A percentile compares a stretch with the other conserved stretches of the same genome.
Evolutionary conservation across 1,140 invertebrate species (phyloP).

Genomic region (Platorchestia sp.): DNA sequence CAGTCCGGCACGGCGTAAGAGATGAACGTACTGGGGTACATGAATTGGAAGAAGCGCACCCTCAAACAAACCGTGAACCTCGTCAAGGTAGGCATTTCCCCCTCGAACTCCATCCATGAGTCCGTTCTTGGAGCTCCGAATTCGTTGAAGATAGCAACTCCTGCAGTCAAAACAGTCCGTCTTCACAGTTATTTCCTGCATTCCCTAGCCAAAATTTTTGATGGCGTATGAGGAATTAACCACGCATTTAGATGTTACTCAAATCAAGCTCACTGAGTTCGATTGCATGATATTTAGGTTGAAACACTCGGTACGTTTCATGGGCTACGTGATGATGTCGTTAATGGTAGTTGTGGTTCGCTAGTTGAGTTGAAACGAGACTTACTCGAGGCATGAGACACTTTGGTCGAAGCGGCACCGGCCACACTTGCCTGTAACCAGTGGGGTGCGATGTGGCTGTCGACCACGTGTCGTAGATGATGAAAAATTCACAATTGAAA

Average conservation of each 20-base stretch:
- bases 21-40: constrained; percentile 34
- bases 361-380: neutral
- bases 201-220: neutral
- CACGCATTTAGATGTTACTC: neutral
- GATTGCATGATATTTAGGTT: neutral
- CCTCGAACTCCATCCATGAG: neutral
- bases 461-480: neutral
- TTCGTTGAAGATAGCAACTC: constrained; percentile 31
- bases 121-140: neutral
- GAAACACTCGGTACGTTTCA: neutral
- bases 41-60: constrained; percentile 37
- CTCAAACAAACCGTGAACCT: neutral
- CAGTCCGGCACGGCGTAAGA: constrained; percentile 35
- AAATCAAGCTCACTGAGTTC: neutral
- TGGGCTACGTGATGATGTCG: neutral
- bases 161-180: neutral
- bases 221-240: neutral
- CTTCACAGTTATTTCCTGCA: neutral
- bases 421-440: neutral
- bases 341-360: neutral
- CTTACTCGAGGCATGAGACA: neutral
- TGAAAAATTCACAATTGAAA: too few species aligned
- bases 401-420: neutral
- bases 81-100: neutral
- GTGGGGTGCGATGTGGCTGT: neutral